These are phyloP conservation scores for Lepilemur septentrionalis DNA, from an alignment of 2,797 vertebrate genomes.

Conservation along the genomic window DNA sequence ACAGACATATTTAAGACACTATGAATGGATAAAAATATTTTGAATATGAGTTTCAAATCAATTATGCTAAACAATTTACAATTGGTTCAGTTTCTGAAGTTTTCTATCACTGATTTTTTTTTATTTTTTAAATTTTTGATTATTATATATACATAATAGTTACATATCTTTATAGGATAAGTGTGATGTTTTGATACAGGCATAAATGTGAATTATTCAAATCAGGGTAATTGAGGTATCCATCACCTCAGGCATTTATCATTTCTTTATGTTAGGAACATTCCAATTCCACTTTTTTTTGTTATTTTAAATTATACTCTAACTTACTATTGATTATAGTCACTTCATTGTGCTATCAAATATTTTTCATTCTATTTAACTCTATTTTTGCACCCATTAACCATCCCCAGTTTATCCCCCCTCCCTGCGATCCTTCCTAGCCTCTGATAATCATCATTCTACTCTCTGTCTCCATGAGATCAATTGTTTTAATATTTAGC, in stretches of 20 bases:
- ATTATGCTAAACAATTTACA: background rate
- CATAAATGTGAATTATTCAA: background rate
- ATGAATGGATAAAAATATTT: background rate
- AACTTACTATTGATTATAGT: background rate
- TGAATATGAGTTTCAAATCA: background rate
- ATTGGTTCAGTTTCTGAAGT: background rate
- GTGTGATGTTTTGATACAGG: background rate
- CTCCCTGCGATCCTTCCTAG: too few relatives aligned
- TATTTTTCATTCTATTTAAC: too few relatives aligned
- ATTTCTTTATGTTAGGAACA: too few relatives aligned
- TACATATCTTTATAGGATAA: background rate
- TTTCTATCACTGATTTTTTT: slow-evolving; percentile 1
- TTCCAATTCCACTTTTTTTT: background rate
- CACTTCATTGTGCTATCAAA: background rate
- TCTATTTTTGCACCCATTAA: too few relatives aligned
- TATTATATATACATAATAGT: background rate
- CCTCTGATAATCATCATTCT: too few relatives aligned
- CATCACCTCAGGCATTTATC: too few relatives aligned
- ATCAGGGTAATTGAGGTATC: background rate
- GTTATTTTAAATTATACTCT: background rate
- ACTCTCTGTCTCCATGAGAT: too few relatives aligned
- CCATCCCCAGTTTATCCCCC: too few relatives aligned
- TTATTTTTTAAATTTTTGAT: background rate
- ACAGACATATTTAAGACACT: background rate
- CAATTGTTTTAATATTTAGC: too few relatives aligned